These are phyloP conservation scores for Cirrhinus mrigala DNA, from an alignment of 2,797 vertebrate genomes.

Conservation along the genomic window DNA sequence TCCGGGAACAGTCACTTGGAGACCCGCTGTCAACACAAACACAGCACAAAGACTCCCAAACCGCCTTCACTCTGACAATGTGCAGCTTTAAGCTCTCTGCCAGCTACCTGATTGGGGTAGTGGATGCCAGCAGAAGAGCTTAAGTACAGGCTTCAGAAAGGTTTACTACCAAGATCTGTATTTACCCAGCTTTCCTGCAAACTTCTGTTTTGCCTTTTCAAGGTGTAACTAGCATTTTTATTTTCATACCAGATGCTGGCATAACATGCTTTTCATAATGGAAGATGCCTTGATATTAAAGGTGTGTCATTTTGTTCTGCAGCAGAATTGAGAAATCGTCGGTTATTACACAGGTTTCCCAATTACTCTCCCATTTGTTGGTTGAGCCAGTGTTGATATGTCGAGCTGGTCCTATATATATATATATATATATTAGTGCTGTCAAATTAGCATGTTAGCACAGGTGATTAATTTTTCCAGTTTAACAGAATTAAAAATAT, in stretches of 20 bases:
- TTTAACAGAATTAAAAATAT: too few relatives aligned
- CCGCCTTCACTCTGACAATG: conserved; percentile 64
- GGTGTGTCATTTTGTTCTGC: not conserved
- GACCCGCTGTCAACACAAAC: conserved; percentile 65
- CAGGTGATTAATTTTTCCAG: too few relatives aligned
- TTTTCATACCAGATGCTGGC: not conserved
- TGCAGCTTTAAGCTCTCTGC: conserved; percentile 64
- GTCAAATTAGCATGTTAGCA: too few relatives aligned
- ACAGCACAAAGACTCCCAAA: conserved; percentile 62
- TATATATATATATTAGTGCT: too few relatives aligned
- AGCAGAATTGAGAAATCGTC: not conserved
- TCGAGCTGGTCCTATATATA: too few relatives aligned
- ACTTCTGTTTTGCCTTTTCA: conserved; percentile 31
- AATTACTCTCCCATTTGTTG: not conserved
- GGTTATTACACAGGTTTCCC: not conserved
- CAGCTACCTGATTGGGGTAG: conserved; percentile 69
- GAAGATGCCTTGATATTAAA: not conserved
- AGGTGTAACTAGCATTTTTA: not conserved
- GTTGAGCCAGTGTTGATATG: not conserved
- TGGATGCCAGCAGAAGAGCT: conserved; percentile 58
- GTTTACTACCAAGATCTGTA: conserved; percentile 54
- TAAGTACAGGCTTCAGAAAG: conserved; percentile 44
- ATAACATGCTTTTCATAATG: not conserved
- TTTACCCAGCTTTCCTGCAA: conserved; percentile 40
- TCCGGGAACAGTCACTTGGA: conserved; percentile 60